Evolutionary conservation across 2,888 invertebrate genomes (phyloP), one percentile per base, ranked within the genome.

Genomic region (Chaetogeoica ovagalla): DNA sequence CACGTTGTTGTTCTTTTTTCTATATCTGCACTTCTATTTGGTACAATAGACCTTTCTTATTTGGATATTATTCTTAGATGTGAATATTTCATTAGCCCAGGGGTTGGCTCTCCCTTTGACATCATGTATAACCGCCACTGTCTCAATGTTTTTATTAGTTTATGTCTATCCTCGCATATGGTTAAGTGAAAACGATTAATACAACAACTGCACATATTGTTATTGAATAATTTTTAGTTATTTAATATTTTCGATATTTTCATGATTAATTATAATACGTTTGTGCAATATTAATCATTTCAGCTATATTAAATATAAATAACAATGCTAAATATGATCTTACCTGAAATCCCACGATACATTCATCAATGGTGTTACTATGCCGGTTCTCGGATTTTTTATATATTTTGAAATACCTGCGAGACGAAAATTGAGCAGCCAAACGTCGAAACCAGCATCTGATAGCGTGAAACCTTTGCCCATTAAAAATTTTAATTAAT

Each of bases 361-460:
- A 69, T 77, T 77, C 62, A n/a, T 30, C 62, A 70, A 62, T 39
- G 77, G 39, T 70, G 77, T 59, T n/a, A 77, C 60, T 4, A 70
- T 5, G 6, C 62, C 62, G 17, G 77, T 62, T 52, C 21, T 69
- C 21, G 77, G 77, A 62, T 70, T 69, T 77, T 77, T 81, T 30
- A 82, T 73, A 9, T 82, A 73, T 55, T 76, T 74, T 2, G 82
- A 82, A 17, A 82, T 70, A 55, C 83, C 83, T 1, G 69, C 72
- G 11, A 76, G 75, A 63, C 83, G 74, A 57, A 81, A 81, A 66
- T 83, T 83, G 60, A 82, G 81, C 55, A 83, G 30, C 83, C 83
- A 83, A n/a, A 83, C 83, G 60, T 83, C 83, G 19, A 76, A 82
- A 60, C 83, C 83, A 19, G 82, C 83, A 71, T 83, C 83, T 1